These are phyloP conservation scores for Chaenocephalus aceratus DNA, from an alignment of 2,113 vertebrate species.

Conservation along the genomic window DNA sequence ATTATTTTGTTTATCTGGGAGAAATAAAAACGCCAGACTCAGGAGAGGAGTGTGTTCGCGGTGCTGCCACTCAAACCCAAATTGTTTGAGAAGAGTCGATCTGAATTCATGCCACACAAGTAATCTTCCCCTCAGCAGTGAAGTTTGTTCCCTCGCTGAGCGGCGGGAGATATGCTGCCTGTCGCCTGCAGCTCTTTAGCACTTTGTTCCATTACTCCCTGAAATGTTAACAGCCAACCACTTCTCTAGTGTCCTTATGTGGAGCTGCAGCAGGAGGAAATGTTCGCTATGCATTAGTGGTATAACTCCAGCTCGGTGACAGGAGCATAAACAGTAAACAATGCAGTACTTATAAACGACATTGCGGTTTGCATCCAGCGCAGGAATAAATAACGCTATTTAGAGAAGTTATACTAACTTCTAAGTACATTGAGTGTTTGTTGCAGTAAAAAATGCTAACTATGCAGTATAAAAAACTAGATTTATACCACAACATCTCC, in stretches of 20 bases:
- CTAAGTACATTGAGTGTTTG: background rate
- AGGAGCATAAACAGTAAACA: background rate
- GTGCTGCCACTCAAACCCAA: background rate
- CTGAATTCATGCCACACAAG: background rate
- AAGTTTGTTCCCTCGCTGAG: background rate
- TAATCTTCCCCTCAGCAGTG: background rate
- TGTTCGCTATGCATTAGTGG: background rate
- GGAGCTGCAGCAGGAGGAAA: background rate
- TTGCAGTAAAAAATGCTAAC: background rate
- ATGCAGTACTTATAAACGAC: background rate
- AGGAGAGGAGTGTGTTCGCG: constrained; percentile 4
- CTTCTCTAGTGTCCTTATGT: background rate
- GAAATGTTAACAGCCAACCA: background rate
- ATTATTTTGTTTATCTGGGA: no score
- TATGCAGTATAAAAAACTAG: background rate
- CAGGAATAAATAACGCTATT: background rate
- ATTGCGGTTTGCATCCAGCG: background rate
- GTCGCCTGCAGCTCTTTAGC: background rate
- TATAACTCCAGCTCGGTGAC: background rate
- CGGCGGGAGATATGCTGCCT: background rate
- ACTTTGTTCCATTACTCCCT: background rate
- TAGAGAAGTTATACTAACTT: background rate
- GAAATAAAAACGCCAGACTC: no score
- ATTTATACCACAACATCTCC: no score
- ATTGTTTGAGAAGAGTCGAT: background rate